Conservation (phyloP, 2,888 invertebrate genomes). For the Tachystola acroxantha region DNA sequence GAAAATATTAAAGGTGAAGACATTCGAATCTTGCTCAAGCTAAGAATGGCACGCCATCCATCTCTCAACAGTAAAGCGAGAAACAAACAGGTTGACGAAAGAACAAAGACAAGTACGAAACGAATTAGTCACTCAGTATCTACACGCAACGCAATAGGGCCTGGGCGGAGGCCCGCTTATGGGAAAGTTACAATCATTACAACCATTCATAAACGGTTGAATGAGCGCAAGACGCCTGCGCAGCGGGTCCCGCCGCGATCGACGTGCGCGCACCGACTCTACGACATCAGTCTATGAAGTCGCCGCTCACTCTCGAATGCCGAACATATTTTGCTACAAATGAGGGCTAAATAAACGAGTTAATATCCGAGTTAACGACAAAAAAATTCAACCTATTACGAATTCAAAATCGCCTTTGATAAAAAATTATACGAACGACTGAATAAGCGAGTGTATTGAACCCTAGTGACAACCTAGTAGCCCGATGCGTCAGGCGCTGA, state of each 20-base stretch:
- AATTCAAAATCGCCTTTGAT: constrained; percentile 13
- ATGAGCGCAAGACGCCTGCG: constrained; percentile 59
- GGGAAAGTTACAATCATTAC: constrained; percentile 70
- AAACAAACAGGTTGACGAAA: constrained; percentile 18
- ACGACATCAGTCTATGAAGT: constrained; percentile 48
- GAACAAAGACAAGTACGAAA: constrained; percentile 27
- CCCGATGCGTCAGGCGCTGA: constrained; percentile 57
- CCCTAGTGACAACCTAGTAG: constrained; percentile 57
- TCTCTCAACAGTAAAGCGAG: too few species aligned
- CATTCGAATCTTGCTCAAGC: too few species aligned
- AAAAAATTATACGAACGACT: constrained; percentile 23
- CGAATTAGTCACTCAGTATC: constrained; percentile 27
- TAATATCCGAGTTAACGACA: constrained; percentile 7
- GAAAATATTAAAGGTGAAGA: too few species aligned
- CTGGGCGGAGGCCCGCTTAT: constrained; percentile 60
- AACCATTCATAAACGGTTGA: constrained; percentile 72
- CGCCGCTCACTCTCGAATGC: constrained; percentile 39
- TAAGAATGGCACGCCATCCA: too few species aligned
- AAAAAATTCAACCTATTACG: constrained; percentile 9
- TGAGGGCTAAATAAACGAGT: constrained; percentile 16
- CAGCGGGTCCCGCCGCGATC: constrained; percentile 33
- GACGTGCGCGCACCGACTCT: constrained; percentile 45
- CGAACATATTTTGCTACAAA: constrained; percentile 20
- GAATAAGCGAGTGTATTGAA: constrained; percentile 59
- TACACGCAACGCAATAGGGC: constrained; percentile 32